Base-by-base conservation (phyloP, 1,140 invertebrate genomes). In the Apocrypta bakeri region DNA sequence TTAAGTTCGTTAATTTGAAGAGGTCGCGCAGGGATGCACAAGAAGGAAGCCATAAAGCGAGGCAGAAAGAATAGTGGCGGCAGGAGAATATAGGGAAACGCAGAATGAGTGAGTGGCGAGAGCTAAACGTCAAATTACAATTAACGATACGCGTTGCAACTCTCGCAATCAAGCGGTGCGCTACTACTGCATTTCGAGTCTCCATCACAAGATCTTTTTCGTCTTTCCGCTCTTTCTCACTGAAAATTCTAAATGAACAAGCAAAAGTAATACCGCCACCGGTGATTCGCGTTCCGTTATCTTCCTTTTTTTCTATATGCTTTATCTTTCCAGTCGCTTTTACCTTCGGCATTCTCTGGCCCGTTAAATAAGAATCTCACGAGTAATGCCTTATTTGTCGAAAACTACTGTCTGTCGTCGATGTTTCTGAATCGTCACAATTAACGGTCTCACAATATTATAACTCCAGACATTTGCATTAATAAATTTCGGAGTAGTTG, bases 91-190 rank as follows among this genome's bases (percentile, higher is more conserved):
- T 42, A 27, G 63, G 63, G 61, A 77, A 14, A 21, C 25, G 40
- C 1, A 48, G 31, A 64, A 64, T 21, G 17, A 27, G 63, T 27
- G 63, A 69, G 29, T 31, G 66, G 48, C 2, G 7, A 37, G 68
- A 66, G 77, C 66, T 71, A 79, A 72, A 73, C 71, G 71, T 81
- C 71, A 74, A 81, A 81, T 81, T 81, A 81, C 71, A 81, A 81
- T 81, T 81, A 74, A 56, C 71, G 79, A 81, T 81, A 64, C 24
- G 56, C 68, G 66, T 8, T n/a, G 37, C 64, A 25, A 17, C 29
- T 63, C 69, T 27, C 29, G 71, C 61, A 81, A 81, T 81, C 79
- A 81, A 80, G 66, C 56, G 40, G 6, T 12, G 24, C 37, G 21
- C 48, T 56, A 21, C 48, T 56, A 21, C 2, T 56, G n/a, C n/a